Evolutionary conservation across 2,797 vertebrate genomes (phyloP), one percentile per base, ranked within the genome.

Genomic region (Cryptoblepharus egeriae): DNA sequence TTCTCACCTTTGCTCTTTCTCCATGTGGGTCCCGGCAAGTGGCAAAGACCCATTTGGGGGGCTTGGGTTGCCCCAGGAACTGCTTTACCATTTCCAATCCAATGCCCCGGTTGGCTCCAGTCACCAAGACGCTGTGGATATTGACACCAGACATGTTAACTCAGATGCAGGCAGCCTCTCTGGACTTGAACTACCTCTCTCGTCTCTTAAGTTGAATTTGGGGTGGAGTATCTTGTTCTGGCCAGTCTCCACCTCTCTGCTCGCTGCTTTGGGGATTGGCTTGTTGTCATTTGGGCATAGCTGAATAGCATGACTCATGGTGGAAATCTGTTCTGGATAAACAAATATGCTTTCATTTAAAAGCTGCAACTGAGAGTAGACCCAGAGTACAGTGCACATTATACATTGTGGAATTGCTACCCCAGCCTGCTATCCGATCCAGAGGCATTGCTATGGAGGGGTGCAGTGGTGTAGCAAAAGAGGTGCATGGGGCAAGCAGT

Each of bases 31-130:
- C 58, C n/a, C 78, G 69, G 68, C 78, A 80, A 5, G 68, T 63
- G 30, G 78, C 78, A 20, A 80, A 80, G n/a, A 80, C 22, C 37
- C 42, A 35, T 32, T 35, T 20, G 1, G 78, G 78, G 15, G 78
- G 78, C 5, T 72, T 32, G 2, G 39, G 57, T 13, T 3, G 12
- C 5, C 15, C 39, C 42, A 72, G 28, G 22, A 80, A 3, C 69
- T 80, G 78, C 2, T 63, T 80, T 57, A 80, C 69, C 78, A 80
- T 7, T 49, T 80, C 78, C 57, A 80, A 2, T 4, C 78, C 78
- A 11, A 80, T 80, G n/a, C 78, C 78, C n/a, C 78, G 68, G 30
- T 80, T 80, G n/a, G 78, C 78, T 28, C 78, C 78, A 1, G 78
- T 80, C n/a, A 80, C 78, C 78, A 80, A 15, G 39, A 80, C 57